phyloP scores from a whole-genome alignment of 2,113 vertebrate species.

The Dipodomys spectabilis region DNA sequence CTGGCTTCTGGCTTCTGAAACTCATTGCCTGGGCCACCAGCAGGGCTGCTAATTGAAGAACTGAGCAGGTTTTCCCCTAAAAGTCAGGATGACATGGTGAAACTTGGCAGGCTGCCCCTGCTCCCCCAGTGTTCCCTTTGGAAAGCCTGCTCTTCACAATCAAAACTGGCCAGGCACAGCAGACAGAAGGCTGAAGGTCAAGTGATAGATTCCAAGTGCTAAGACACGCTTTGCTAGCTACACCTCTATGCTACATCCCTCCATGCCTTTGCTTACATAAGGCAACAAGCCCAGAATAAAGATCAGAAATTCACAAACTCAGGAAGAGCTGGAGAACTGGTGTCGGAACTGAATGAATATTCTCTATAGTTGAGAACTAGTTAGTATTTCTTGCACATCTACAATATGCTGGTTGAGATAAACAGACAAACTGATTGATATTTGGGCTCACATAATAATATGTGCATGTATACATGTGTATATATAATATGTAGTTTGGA shows the following conservation, averaged over 20 bases:
- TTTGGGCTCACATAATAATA: neutral
- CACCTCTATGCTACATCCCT: neutral
- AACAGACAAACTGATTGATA: neutral
- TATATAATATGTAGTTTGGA: no score
- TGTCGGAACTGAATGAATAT: neutral
- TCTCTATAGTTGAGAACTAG: neutral
- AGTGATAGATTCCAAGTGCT: conserved; percentile 17
- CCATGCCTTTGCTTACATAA: neutral
- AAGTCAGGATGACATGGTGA: conserved; percentile 34
- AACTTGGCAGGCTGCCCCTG: neutral
- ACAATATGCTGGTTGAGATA: neutral
- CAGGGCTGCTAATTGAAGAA: conserved; percentile 64
- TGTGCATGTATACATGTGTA: rapidly evolving
- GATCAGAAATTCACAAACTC: neutral
- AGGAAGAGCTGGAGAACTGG: neutral
- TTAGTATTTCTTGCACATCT: neutral
- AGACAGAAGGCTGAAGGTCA: conserved; percentile 64
- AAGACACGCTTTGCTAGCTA: neutral
- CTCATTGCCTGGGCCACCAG: conserved; percentile 25
- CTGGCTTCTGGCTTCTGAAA: conserved; percentile 45
- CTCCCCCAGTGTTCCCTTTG: neutral
- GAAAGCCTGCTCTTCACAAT: conserved; percentile 31
- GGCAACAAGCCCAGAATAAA: neutral
- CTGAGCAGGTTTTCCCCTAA: conserved; percentile 23
- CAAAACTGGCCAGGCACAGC: conserved; percentile 20